Conservation (phyloP, 1,140 invertebrate species). For the Glomeris maerens region DNA sequence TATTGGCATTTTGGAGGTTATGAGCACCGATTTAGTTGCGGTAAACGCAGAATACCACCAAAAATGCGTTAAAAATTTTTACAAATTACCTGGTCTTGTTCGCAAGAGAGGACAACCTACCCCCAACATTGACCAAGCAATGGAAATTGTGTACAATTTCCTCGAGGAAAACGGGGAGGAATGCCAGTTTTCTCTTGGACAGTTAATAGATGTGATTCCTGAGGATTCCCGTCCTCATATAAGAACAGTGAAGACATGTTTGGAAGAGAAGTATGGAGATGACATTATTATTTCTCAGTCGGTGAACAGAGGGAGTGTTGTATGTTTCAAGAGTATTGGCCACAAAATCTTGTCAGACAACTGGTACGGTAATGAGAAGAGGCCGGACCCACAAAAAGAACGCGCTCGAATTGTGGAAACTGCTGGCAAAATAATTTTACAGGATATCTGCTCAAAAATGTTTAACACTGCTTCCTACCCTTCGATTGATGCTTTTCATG, state of each 20-base stretch:
- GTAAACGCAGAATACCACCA: background rate
- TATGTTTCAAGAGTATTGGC: constrained; percentile 11
- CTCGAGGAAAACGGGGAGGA: constrained; percentile 8
- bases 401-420: constrained; percentile 20
- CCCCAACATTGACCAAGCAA: background rate
- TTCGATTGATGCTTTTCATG: constrained; percentile 19
- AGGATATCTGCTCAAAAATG: constrained; percentile 24
- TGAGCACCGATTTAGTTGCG: constrained; percentile 1
- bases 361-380: constrained; percentile 10
- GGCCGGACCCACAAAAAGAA: constrained; percentile 11
- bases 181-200: constrained; percentile 9
- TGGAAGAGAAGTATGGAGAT: constrained; percentile 14
- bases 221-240: constrained; percentile 12
- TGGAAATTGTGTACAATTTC: constrained; percentile 3
- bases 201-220: constrained; percentile 6
- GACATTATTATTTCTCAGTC: constrained; percentile 12
- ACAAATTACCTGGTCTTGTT: no score
- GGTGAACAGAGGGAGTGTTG: background rate
- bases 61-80: background rate
- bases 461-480: constrained; percentile 25
- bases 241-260: constrained; percentile 13
- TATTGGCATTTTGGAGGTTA: background rate
- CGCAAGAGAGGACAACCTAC: background rate
- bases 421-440: constrained; percentile 25
- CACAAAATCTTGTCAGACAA: constrained; percentile 12